Conservation (phyloP, 2,888 invertebrate genomes). For the Ormyrus labotus region DNA sequence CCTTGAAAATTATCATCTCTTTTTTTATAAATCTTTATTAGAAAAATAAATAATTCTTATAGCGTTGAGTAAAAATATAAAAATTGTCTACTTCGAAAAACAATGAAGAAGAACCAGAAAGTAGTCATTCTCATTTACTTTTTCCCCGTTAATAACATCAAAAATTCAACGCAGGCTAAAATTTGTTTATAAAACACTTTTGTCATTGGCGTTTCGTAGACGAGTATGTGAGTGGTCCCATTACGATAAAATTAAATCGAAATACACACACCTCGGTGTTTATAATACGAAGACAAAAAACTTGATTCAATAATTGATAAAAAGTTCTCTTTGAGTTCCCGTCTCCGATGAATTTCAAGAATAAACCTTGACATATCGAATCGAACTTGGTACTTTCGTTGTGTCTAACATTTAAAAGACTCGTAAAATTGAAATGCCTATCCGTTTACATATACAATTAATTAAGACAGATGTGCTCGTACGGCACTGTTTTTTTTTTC, state of each 20-base stretch:
- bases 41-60: constrained; percentile 51
- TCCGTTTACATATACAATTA: constrained; percentile 31
- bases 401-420: constrained; percentile 53
- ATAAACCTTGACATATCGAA: constrained; percentile 27
- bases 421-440: constrained; percentile 21
- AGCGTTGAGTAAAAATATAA: constrained; percentile 35
- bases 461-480: constrained; percentile 15
- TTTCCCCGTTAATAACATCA: constrained; percentile 25
- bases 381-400: constrained; percentile 57
- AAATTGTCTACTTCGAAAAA: constrained; percentile 11
- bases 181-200: constrained; percentile 45
- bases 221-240: constrained; percentile 53
- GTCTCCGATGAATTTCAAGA: constrained; percentile 24
- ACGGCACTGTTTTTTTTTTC: neutral
- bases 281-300: constrained; percentile 37
- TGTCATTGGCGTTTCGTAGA: constrained; percentile 50
- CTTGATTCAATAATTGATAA: constrained; percentile 25
- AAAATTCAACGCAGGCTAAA: constrained; percentile 38
- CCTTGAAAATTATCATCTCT: constrained; percentile 33
- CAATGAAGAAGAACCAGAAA: constrained; percentile 36
- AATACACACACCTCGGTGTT: constrained; percentile 7
- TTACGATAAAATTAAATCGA: constrained; percentile 46
- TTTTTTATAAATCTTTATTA: constrained; percentile 23
- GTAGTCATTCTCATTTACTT: constrained; percentile 21
- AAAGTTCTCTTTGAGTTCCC: constrained; percentile 33